Base-by-base conservation (phyloP, 2,888 invertebrate genomes). In the Drosophila emarginata region DNA sequence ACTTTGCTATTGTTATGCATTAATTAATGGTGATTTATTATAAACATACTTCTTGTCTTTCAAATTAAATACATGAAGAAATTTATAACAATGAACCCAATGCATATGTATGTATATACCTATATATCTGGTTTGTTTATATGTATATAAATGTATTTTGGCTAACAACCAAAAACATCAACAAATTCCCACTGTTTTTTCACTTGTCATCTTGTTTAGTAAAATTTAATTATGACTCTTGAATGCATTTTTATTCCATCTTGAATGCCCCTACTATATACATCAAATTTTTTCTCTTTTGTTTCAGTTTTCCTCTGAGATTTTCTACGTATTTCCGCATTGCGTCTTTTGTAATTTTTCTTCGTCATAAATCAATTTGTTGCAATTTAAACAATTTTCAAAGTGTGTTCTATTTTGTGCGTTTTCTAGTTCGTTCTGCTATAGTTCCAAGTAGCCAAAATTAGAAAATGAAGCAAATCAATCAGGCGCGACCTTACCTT, bases 311-410 rank as follows among this genome's bases (percentile, higher is more conserved):
- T 5, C 4, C n/a, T 52, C 7, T 18, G 37, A 61, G 53, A 26
- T 40, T 62, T 18, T 26, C 61, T 53, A 58, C 64, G 63, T 45
- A 62, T 77, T 85, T 82, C 82, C 82, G 83, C 88, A 85, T 85
- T 76, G 67, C 28, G 40, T 45, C 40, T 45, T 21, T 45, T 45
- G 21, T 73, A n/a, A 23, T 45, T 52, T 3, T 18, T 50, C 56
- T 54, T 59, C 60, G 67, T 87, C 86, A 82, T 82, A 85, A 85
- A 88, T 82, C 86, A 82, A 85, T 85, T 87, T 87, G 73, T 65
- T 82, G 82, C 88, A 82, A 70, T 79, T 73, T 61, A 63, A 82
- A 77, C 64, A 73, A 69, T 69, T 72, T 40, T 67, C 62, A 64
- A 9, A 32, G 32, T 32, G 72, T 59, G 72, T 51, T 53, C n/a